A percentile compares a stretch with the other conserved stretches of the same genome.
phyloP scores from a whole-genome alignment of 2,888 invertebrate species.

The Balanococcus diminutus region DNA sequence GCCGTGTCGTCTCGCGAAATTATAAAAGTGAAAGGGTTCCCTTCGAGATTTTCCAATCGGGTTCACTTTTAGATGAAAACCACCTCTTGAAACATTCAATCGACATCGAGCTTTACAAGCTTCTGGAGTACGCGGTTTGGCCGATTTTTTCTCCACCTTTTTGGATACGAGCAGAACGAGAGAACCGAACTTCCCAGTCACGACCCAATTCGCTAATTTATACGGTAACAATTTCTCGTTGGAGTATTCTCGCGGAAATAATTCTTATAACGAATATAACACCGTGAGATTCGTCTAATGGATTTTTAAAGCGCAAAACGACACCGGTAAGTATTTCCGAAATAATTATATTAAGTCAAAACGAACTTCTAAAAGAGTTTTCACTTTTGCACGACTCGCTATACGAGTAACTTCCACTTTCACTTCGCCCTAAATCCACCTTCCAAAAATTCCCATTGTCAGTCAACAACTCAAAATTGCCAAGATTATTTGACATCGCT shows the following conservation, averaged over 20 bases:
- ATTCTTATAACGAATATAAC: not conserved
- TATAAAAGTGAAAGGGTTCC: not conserved
- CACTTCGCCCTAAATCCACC: not conserved
- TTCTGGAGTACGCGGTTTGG: not conserved
- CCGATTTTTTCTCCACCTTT: not conserved
- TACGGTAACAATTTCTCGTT: not conserved
- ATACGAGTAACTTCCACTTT: not conserved
- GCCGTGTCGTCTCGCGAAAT: not conserved
- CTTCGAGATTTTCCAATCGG: not conserved
- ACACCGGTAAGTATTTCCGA: not conserved
- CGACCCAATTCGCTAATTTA: not conserved
- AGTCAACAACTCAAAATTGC: not conserved
- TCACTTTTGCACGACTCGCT: not conserved
- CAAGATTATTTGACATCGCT: not conserved
- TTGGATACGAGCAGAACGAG: too few species aligned
- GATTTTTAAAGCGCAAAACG: constrained; percentile 23
- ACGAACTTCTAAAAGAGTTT: not conserved
- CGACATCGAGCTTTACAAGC: not conserved
- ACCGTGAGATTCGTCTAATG: not conserved
- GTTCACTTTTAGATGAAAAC: not conserved
- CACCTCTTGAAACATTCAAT: not conserved
- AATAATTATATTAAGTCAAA: constrained; percentile 2
- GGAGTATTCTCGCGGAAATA: not conserved
- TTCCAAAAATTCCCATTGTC: not conserved
- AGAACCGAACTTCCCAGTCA: not conserved